phyloP scores from a whole-genome alignment of 1,140 invertebrate species.

The Archivesica marissinica region DNA sequence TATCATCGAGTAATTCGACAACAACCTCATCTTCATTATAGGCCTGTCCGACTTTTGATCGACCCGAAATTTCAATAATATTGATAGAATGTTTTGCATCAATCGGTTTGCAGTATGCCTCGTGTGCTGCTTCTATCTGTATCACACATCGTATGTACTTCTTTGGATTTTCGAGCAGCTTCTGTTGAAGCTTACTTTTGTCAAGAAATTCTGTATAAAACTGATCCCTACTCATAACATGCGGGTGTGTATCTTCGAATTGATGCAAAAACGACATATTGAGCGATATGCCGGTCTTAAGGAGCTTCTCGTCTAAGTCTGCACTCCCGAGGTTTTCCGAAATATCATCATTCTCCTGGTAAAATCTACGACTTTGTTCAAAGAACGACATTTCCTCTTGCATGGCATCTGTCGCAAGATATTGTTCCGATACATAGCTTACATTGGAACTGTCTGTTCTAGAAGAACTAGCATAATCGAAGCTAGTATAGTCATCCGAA shows the following conservation, averaged over 20 bases:
- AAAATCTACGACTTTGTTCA: constrained; percentile 40
- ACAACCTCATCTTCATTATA: constrained; percentile 78
- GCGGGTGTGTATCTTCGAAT: constrained; percentile 22
- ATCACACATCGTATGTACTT: constrained; percentile 39
- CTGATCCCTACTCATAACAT: not conserved
- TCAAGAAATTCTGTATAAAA: constrained; percentile 8
- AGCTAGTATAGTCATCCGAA: not conserved
- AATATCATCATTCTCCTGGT: not conserved
- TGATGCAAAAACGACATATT: constrained; percentile 25
- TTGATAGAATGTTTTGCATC: constrained; percentile 39
- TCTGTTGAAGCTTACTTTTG: not conserved
- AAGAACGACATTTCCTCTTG: constrained; percentile 32
- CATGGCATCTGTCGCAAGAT: not conserved
- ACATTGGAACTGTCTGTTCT: not conserved
- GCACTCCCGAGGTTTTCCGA: not conserved
- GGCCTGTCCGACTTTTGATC: constrained; percentile 75
- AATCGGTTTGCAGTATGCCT: constrained; percentile 63
- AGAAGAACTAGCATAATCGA: not conserved
- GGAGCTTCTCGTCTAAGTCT: not conserved
- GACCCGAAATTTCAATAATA: constrained; percentile 73
- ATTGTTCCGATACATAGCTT: not conserved
- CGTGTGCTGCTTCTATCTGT: constrained; percentile 70
- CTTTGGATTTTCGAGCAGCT: constrained; percentile 1
- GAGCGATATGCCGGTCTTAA: not conserved
- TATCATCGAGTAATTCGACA: constrained; percentile 72